A percentile compares a stretch with the other conserved stretches of the same genome.
These are phyloP conservation scores for Tenthredo distinguenda DNA, from an alignment of 2,888 invertebrate genomes.

Conservation along the genomic window DNA sequence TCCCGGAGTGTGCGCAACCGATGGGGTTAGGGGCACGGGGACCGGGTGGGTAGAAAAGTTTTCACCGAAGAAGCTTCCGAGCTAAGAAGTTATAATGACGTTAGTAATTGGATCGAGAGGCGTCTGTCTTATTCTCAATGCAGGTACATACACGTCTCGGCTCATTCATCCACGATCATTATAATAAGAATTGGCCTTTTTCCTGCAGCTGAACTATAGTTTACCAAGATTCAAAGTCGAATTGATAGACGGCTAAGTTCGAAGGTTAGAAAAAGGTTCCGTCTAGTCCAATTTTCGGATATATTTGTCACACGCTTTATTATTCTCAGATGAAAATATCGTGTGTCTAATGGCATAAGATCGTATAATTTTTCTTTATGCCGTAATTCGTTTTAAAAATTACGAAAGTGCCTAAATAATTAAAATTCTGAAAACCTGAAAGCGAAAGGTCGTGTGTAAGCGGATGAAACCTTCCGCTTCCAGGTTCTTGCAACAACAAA, in stretches of 20 bases:
- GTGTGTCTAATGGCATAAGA: too few relatives aligned
- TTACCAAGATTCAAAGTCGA: conserved; percentile 1
- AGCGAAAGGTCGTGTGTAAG: too few relatives aligned
- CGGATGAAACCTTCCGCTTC: too few relatives aligned
- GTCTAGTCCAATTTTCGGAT: not conserved
- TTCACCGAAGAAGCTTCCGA: conserved; percentile 9
- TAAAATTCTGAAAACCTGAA: too few relatives aligned
- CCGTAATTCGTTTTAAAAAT: too few relatives aligned
- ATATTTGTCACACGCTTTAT: not conserved
- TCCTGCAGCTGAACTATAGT: not conserved
- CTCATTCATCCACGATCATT: conserved; percentile 16
- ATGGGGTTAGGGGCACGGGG: not conserved
- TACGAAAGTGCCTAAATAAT: too few relatives aligned
- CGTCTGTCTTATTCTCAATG: conserved; percentile 19
- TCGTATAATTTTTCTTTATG: too few relatives aligned
- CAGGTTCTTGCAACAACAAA: too few relatives aligned
- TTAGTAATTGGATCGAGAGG: conserved; percentile 43
- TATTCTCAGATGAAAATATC: not conserved
- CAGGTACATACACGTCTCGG: conserved; percentile 12
- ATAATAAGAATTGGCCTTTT: not conserved
- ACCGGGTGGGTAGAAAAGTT: not conserved
- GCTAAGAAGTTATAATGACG: conserved; percentile 38
- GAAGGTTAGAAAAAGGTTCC: not conserved
- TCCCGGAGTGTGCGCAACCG: not conserved
- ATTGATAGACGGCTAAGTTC: not conserved